These are phyloP conservation scores for Chionis minor DNA, from an alignment of 2,113 vertebrate species.

Conservation along the genomic window DNA sequence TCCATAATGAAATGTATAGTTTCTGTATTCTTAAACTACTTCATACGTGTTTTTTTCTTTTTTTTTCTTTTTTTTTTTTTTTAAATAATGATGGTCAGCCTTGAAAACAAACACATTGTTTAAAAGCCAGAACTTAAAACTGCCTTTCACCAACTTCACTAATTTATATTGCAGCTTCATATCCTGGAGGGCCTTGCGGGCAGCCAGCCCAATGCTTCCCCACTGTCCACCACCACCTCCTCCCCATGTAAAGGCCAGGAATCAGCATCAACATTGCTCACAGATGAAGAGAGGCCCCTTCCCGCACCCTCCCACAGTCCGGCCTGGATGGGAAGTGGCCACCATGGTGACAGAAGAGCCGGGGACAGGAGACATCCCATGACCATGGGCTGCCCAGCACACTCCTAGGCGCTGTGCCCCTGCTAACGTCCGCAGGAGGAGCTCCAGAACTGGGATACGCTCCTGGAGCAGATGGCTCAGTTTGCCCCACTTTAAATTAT, in stretches of 20 bases:
- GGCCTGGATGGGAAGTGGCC: fast-evolving
- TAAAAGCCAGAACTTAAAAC: background rate
- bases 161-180: background rate
- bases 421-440: background rate
- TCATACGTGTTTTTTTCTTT: background rate
- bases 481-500: background rate
- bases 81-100: background rate
- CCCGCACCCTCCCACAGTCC: too few species aligned
- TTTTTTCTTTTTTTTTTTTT: too few species aligned
- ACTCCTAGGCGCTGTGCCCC: background rate
- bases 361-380: fast-evolving
- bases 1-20: background rate
- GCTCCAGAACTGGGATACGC: background rate
- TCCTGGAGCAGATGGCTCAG: background rate
- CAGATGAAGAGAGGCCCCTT: background rate
- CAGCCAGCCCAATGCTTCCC: background rate
- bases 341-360: background rate
- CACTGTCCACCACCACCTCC: background rate
- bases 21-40: background rate
- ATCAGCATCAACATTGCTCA: background rate
- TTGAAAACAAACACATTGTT: background rate
- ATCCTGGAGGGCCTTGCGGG: background rate
- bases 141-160: background rate
- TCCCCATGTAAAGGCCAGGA: background rate
- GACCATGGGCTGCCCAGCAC: fast-evolving